Base-by-base conservation (phyloP, 2,888 invertebrate genomes). In the Drymonia ruficornis region DNA sequence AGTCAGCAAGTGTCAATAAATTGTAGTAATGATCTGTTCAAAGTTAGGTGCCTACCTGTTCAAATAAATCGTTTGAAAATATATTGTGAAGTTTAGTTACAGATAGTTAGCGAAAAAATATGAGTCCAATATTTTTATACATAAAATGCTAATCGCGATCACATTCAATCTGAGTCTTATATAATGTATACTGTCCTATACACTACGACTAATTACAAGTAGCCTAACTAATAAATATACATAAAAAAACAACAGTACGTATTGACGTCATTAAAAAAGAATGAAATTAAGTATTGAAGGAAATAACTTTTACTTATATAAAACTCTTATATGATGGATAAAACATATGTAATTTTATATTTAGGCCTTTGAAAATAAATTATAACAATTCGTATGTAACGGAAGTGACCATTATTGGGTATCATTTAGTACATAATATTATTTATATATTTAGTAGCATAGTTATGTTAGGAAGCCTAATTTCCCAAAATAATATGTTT, bases 101-200 rank as follows among this genome's bases (percentile, higher is more conserved):
- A 38, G 4, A 15, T 38, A 38, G n/a, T 54, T 28, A 49, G 7
- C 54, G 45, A 44, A 8, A 49, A 46, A 38, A 40, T 15, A n/a
- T 15, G 36, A 63, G 49, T 63, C 55, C 56, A 65, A 63, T 66
- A 48, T n/a, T 9, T 42, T 65, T 54, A 59, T 70, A 71, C 65
- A 68, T 65, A 67, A 68, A 73, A 63, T 56, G 60, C 72, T 80
- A 80, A 73, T 72, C 72, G 74, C 81, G 73, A 80, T 82, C 80
- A 84, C 81, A 83, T 83, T 78, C 70, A 83, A 80, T 76, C 77
- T 80, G 83, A 71, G 61, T 65, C 64, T 76, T 74, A 76, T 49
- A 46, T 53, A 11, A 40, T 40, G 0, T 38, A 46, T 31, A 8
- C 61, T 65, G 65, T 53, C 40, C 64, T 73, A 74, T 58, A 56